Evolutionary conservation across 2,888 invertebrate genomes (phyloP).

Genomic region (Leucania comma): DNA sequence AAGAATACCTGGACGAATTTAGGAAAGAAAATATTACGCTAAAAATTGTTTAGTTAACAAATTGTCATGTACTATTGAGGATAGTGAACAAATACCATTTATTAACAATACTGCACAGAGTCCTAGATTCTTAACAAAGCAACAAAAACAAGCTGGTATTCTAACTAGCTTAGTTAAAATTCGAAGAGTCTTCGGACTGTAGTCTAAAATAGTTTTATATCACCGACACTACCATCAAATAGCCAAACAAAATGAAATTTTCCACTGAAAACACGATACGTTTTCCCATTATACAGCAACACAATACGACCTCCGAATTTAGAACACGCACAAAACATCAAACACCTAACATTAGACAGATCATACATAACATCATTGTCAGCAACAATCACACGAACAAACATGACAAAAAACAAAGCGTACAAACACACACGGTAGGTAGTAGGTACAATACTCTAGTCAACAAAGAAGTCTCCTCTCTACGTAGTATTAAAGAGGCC

Average conservation of each 20-base stretch:
- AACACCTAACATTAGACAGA: slow-evolving; percentile 70
- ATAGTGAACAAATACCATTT: too few species aligned
- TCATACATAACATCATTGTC: slow-evolving; percentile 76
- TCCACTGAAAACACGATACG: not conserved
- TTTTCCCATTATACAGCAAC: not conserved
- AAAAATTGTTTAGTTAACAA: too few species aligned
- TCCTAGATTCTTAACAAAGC: not conserved
- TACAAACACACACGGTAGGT: slow-evolving; percentile 82
- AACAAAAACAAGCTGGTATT: too few species aligned
- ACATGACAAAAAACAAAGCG: slow-evolving; percentile 78
- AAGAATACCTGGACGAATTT: too few species aligned
- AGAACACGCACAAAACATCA: slow-evolving; percentile 62
- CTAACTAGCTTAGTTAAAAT: too few species aligned
- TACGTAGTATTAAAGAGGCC: slow-evolving; percentile 88
- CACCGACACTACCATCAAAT: not conserved
- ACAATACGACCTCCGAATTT: slow-evolving; percentile 42
- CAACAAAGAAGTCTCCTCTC: slow-evolving; percentile 89
- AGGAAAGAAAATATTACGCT: too few species aligned
- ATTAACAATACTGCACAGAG: too few species aligned
- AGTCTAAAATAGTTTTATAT: not conserved
- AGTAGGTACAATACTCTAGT: slow-evolving; percentile 83
- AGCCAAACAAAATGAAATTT: not conserved
- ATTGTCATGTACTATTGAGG: too few species aligned
- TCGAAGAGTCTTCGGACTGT: not conserved
- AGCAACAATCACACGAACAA: slow-evolving; percentile 85